phyloP scores from a whole-genome alignment of 2,888 invertebrate species.

The Lasioglossum marginatum region DNA sequence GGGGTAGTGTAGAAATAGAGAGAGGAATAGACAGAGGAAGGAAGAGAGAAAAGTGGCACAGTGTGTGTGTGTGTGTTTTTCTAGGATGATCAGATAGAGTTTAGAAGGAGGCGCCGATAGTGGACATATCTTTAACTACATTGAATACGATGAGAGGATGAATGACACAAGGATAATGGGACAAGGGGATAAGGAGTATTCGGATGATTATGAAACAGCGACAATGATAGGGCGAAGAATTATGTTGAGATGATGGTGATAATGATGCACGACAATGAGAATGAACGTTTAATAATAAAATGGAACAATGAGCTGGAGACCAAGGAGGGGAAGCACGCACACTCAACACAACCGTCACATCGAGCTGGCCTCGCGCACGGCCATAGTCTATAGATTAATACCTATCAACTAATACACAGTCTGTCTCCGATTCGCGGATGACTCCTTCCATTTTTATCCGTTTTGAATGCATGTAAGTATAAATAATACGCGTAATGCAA shows the following conservation, averaged over 20 bases:
- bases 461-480: constrained; percentile 70
- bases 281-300: constrained; percentile 74
- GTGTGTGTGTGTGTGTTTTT: constrained; percentile 69
- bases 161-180: constrained; percentile 56
- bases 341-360: constrained; percentile 84
- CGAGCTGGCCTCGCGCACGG: constrained; percentile 81
- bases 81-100: constrained; percentile 59
- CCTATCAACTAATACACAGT: constrained; percentile 82
- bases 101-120: constrained; percentile 45
- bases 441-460: constrained; percentile 53
- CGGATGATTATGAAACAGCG: constrained; percentile 65
- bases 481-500: constrained; percentile 69
- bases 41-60: constrained; percentile 68
- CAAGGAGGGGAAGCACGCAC: constrained; percentile 81
- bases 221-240: constrained; percentile 57
- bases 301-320: constrained; percentile 70
- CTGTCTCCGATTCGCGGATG: constrained; percentile 77
- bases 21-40: neutral
- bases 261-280: constrained; percentile 66
- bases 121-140: constrained; percentile 54
- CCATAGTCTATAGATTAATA: constrained; percentile 81
- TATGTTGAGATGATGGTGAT: constrained; percentile 4
- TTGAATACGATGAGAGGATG: constrained; percentile 46
- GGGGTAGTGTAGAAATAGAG: constrained; percentile 23
- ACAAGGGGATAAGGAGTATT: neutral